Evolutionary conservation across 2,888 invertebrate genomes (phyloP).

Genomic region (Eristalis pertinax): DNA sequence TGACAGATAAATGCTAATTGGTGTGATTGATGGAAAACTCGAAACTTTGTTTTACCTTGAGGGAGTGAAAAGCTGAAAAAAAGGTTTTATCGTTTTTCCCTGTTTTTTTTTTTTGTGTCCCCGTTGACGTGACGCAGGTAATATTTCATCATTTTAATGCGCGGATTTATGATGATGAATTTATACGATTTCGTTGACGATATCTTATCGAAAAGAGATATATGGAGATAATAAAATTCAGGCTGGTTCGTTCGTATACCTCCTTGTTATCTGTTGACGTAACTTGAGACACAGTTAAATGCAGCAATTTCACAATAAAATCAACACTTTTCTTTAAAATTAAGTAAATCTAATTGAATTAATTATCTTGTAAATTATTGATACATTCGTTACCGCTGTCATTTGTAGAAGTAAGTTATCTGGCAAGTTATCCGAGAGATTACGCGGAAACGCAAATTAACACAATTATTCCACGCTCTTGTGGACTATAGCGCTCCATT

Average conservation of each 20-base stretch:
- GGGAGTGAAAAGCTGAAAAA: not conserved
- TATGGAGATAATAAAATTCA: not conserved
- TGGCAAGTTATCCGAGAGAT: too few species aligned
- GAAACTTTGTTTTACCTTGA: not conserved
- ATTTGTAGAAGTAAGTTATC: too few species aligned
- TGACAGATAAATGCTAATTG: constrained; percentile 28
- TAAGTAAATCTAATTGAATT: not conserved
- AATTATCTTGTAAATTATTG: too few species aligned
- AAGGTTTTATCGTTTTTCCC: not conserved
- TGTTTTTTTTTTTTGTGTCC: not conserved
- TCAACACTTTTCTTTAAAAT: not conserved
- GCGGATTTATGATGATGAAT: constrained; percentile 1
- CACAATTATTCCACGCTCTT: too few species aligned
- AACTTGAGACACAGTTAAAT: not conserved
- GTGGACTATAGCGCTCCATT: too few species aligned
- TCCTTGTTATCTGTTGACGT: not conserved
- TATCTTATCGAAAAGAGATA: constrained; percentile 13
- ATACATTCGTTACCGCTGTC: too few species aligned
- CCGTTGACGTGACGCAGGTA: not conserved
- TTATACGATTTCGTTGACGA: constrained; percentile 1
- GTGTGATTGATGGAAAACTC: not conserved
- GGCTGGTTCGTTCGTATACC: not conserved
- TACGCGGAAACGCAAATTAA: too few species aligned
- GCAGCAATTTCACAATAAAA: not conserved
- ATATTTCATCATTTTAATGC: not conserved